phyloP scores from a whole-genome alignment of 2,888 invertebrate species.

The Idaea aversata region DNA sequence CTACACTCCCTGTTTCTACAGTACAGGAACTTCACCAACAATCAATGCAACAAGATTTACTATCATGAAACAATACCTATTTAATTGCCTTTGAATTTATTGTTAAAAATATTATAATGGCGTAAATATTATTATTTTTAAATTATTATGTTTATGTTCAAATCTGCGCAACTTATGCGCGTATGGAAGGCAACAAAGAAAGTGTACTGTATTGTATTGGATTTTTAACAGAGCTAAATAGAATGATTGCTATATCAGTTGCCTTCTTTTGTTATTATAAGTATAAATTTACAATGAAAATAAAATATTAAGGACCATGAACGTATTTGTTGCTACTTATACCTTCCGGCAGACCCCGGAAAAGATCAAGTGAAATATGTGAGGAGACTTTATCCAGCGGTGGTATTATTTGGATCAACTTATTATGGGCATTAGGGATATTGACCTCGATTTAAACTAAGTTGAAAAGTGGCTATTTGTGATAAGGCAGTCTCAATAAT shows the following conservation, averaged over 20 bases:
- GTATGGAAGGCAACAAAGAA: constrained; percentile 24
- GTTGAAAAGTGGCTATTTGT: neutral
- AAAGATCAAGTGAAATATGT: neutral
- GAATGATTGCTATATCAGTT: constrained; percentile 34
- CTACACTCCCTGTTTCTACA: constrained; percentile 83
- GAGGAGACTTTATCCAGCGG: neutral
- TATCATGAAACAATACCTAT: constrained; percentile 58
- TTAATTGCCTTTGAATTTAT: constrained; percentile 30
- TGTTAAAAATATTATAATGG: constrained; percentile 32
- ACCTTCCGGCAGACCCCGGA: constrained; percentile 5
- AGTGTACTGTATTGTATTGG: constrained; percentile 12
- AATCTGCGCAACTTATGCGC: constrained; percentile 7
- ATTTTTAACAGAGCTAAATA: constrained; percentile 7
- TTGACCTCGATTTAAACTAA: neutral
- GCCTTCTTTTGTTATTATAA: constrained; percentile 50
- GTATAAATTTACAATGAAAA: constrained; percentile 50
- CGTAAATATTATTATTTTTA: constrained; percentile 19
- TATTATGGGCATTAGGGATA: neutral
- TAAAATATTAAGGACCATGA: constrained; percentile 35
- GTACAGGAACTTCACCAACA: constrained; percentile 79
- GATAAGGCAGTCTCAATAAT: neutral
- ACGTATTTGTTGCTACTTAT: constrained; percentile 24
- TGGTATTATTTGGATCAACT: neutral
- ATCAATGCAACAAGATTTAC: constrained; percentile 62
- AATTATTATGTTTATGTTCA: constrained; percentile 20